These are phyloP conservation scores for Solen grandis DNA, from an alignment of 1,140 invertebrate species.

Conservation along the genomic window DNA sequence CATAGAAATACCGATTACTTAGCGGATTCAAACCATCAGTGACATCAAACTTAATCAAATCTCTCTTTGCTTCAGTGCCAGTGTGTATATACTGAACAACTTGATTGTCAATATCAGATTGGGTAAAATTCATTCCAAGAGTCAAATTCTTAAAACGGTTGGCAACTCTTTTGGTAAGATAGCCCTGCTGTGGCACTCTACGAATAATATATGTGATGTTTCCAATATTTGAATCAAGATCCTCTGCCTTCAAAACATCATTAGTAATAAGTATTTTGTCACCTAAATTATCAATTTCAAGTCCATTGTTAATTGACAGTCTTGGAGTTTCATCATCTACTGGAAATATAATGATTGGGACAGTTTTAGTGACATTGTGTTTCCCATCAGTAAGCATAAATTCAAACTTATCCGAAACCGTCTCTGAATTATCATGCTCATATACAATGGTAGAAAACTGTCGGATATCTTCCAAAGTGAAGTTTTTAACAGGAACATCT, in stretches of 20 bases:
- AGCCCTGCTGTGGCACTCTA: conserved; percentile 76
- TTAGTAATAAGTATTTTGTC: conserved; percentile 78
- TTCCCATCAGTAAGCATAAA: conserved; percentile 79
- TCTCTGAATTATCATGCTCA: conserved; percentile 81
- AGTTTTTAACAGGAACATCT: conserved; percentile 70
- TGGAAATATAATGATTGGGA: conserved; percentile 79
- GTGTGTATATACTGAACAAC: conserved; percentile 79
- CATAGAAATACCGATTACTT: conserved; percentile 80
- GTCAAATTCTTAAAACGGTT: conserved; percentile 73
- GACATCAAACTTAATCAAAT: conserved; percentile 81
- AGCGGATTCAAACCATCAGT: conserved; percentile 80
- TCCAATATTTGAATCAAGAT: conserved; percentile 78
- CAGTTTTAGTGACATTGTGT: conserved; percentile 76
- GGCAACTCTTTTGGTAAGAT: conserved; percentile 66
- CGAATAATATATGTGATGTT: conserved; percentile 78
- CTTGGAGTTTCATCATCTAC: conserved; percentile 81
- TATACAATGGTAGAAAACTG: conserved; percentile 79
- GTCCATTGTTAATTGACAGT: conserved; percentile 79
- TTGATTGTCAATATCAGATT: conserved; percentile 78
- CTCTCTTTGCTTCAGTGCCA: conserved; percentile 76
- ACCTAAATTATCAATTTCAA: conserved; percentile 78
- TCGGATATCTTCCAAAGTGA: conserved; percentile 78
- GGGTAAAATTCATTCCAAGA: conserved; percentile 79
- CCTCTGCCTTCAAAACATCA: conserved; percentile 77
- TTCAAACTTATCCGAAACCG: conserved; percentile 77